phyloP scores from a whole-genome alignment of 2,888 invertebrate species.

The Neoascia interrupta region DNA sequence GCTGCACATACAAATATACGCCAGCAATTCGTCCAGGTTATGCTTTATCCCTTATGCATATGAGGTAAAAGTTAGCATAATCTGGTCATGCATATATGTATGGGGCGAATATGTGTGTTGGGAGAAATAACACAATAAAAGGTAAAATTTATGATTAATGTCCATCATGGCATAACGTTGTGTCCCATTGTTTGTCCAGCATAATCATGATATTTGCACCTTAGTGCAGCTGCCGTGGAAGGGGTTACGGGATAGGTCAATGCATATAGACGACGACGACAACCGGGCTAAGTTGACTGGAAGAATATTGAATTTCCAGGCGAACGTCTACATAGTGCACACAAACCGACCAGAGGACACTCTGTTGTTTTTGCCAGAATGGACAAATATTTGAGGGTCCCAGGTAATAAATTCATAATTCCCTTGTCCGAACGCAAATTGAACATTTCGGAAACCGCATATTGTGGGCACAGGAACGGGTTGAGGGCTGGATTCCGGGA shows the following conservation, averaged over 20 bases:
- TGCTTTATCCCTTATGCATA: slow-evolving; percentile 54
- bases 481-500: not conserved
- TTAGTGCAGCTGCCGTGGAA: slow-evolving; percentile 13
- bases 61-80: slow-evolving; percentile 53
- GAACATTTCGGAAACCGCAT: slow-evolving; percentile 67
- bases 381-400: slow-evolving; percentile 61
- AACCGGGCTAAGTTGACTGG: slow-evolving; percentile 52
- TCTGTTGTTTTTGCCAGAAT: slow-evolving; percentile 50
- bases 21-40: slow-evolving; percentile 6
- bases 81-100: slow-evolving; percentile 2
- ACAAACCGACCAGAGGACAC: slow-evolving; percentile 2
- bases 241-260: not conserved
- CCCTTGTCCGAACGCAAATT: slow-evolving; percentile 60
- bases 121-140: slow-evolving; percentile 51
- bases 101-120: slow-evolving; percentile 21
- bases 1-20: too few relatives aligned
- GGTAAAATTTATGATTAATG: slow-evolving; percentile 67
- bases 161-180: slow-evolving; percentile 54
- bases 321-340: not conserved
- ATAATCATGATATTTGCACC: slow-evolving; percentile 67
- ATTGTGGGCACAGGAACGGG: slow-evolving; percentile 40
- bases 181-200: slow-evolving; percentile 59
- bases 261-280: slow-evolving; percentile 3
- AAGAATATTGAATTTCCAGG: slow-evolving; percentile 61
- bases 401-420: slow-evolving; percentile 67